A percentile compares a stretch with the other conserved stretches of the same genome.
Evolutionary conservation across 2,113 vertebrate genomes (phyloP).

Genomic region (Ceyx margarethae): DNA sequence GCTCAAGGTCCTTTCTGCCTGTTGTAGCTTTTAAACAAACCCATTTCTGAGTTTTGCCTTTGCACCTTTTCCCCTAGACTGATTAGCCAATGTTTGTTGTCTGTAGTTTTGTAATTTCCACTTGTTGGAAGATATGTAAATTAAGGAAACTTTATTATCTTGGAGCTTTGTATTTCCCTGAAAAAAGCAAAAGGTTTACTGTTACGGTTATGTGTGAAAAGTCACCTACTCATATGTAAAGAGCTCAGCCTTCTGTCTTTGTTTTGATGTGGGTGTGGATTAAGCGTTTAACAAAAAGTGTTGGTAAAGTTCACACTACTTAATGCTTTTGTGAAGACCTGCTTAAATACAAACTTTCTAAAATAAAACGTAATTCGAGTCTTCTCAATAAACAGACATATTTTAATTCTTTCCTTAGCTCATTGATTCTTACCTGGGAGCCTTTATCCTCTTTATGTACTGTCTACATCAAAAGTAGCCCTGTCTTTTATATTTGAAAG

Average conservation of each 20-base stretch:
- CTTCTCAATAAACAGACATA: background rate
- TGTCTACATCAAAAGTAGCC: background rate
- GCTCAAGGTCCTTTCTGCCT: background rate
- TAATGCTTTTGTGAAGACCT: constrained; percentile 19
- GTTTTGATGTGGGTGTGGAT: constrained; percentile 58
- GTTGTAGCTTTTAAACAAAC: constrained; percentile 25
- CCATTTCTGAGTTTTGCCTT: background rate
- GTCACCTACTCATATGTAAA: constrained; percentile 58
- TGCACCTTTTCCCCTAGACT: constrained; percentile 22
- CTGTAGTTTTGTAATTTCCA: constrained; percentile 53
- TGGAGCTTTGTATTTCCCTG: constrained; percentile 28
- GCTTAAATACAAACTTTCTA: constrained; percentile 12
- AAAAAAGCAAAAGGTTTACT: constrained; percentile 55
- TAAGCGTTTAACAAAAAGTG: constrained; percentile 33
- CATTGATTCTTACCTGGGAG: constrained; percentile 10
- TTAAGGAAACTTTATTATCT: constrained; percentile 34
- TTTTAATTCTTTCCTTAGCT: constrained; percentile 6
- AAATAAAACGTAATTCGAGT: background rate
- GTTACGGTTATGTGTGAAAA: constrained; percentile 59
- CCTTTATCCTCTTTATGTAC: background rate
- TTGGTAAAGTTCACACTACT: constrained; percentile 44
- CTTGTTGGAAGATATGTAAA: constrained; percentile 50
- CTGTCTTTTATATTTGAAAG: background rate
- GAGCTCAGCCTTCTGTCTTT: constrained; percentile 35
- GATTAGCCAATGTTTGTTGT: constrained; percentile 42